Evolutionary conservation across 2,113 vertebrate species (phyloP), one percentile per base, ranked within the genome.

Genomic region (Plestiodon gilberti): DNA sequence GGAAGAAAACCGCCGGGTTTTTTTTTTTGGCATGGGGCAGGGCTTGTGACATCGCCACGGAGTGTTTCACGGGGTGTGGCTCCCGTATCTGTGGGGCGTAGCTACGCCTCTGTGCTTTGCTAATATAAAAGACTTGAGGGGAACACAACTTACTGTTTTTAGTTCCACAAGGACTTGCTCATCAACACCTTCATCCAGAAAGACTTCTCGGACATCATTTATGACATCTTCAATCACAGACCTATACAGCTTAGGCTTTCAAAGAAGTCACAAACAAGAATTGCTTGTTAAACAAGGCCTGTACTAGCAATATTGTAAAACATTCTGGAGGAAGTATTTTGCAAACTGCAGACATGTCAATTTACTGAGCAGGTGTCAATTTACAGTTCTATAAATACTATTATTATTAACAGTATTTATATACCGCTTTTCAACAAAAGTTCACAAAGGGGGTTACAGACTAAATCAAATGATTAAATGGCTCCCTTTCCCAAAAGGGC

Each of bases 221-320:
- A 99, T 99, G 91, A 99, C 99, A 93, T 99, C 99, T 94, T 99
- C 99, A 81, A 99, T 99, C 92, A 99, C 99, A 94, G 97, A 97
- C 93, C 97, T 98, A 78, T 99, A 99, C 64, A 99, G 94, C 95
- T 98, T 99, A 98, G 98, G 98, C 99, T 99, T 89, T 88, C 0
- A 87, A 88, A 92, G 78, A 87, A 86, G 14, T 64, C 15, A 87
- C 43, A 87, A 40, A 59, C 38, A 55, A 85, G 15, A 78, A 55
- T 13, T 2, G 23, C 17, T 85, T 85, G 40, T 38, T 59, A 78
- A n/a, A 17, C 15, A 23, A 48, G 15, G 70, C n/a, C 40, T 64
- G 80, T 64, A 18, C 10, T 48, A 17, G 35, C 1, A 9, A 52
- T 35, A 75, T 64, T 86, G 64, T 55, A 81, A 69, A 81, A 62